phyloP scores from a whole-genome alignment of 1,140 invertebrate genomes.

The Anoplophora glabripennis region DNA sequence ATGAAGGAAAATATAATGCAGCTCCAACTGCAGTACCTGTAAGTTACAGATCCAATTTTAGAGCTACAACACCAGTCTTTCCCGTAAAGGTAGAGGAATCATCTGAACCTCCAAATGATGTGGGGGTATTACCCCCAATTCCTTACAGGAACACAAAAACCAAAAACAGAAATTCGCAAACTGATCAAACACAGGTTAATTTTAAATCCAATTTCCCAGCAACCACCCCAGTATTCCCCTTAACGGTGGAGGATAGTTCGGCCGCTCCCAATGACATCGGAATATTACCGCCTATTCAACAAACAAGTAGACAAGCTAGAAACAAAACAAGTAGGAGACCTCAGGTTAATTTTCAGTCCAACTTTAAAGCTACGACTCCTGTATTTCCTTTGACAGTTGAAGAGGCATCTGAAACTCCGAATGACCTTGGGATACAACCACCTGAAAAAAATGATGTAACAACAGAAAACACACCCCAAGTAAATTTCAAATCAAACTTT shows the following conservation, averaged over 20 bases:
- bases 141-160: too few relatives aligned
- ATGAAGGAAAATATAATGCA: too few relatives aligned
- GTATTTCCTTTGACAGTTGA: slow-evolving; percentile 39
- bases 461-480: too few relatives aligned
- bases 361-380: slow-evolving; percentile 42
- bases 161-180: too few relatives aligned
- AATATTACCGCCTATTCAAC: slow-evolving; percentile 2
- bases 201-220: slow-evolving; percentile 40
- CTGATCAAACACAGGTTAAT: slow-evolving; percentile 24
- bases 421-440: neutral
- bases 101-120: too few relatives aligned
- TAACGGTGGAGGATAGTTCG: slow-evolving; percentile 9
- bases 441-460: too few relatives aligned
- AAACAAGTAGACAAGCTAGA: neutral
- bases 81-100: too few relatives aligned
- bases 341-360: slow-evolving; percentile 35
- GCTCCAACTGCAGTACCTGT: too few relatives aligned
- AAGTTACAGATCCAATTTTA: too few relatives aligned
- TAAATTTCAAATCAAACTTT: slow-evolving; percentile 38
- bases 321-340: neutral
- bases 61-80: too few relatives aligned
- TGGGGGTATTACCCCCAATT: too few relatives aligned
- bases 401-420: too few relatives aligned
- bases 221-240: slow-evolving; percentile 44
- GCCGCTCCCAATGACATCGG: neutral